Evolutionary conservation across 2,797 vertebrate species (phyloP).

Genomic region (Austrolebias charrua): DNA sequence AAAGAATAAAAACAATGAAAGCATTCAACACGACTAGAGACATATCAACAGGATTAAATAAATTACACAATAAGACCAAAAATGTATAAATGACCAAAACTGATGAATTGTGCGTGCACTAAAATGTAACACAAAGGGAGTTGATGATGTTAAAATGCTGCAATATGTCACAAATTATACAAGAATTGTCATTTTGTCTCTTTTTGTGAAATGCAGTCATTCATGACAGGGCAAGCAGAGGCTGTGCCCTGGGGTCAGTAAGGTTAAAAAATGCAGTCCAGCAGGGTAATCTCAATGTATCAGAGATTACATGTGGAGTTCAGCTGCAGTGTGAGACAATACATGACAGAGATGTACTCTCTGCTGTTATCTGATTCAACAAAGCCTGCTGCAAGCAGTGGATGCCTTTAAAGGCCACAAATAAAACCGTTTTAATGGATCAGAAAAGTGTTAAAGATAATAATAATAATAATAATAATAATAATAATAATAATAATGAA

Average conservation of each 20-base stretch:
- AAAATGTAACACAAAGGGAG: not conserved
- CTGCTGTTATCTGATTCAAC: constrained; percentile 3
- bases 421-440: not conserved
- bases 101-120: too few relatives aligned
- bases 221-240: not conserved
- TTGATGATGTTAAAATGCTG: not conserved
- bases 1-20: not conserved
- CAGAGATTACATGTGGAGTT: not conserved
- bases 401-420: constrained; percentile 2
- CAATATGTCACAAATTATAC: not conserved
- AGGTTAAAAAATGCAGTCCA: not conserved
- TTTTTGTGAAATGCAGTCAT: not conserved
- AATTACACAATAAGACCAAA: not conserved
- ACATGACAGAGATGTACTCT: constrained; percentile 2
- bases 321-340: not conserved
- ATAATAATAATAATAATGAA: too few relatives aligned
- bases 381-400: constrained; percentile 15
- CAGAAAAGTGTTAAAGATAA: not conserved
- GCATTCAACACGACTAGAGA: not conserved
- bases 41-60: not conserved
- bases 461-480: not conserved
- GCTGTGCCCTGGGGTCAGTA: not conserved
- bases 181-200: not conserved
- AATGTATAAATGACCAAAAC: too few relatives aligned
- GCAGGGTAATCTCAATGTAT: too few relatives aligned